Conservation (phyloP, 1,140 invertebrate genomes). For the Psilanteris sp. region DNA sequence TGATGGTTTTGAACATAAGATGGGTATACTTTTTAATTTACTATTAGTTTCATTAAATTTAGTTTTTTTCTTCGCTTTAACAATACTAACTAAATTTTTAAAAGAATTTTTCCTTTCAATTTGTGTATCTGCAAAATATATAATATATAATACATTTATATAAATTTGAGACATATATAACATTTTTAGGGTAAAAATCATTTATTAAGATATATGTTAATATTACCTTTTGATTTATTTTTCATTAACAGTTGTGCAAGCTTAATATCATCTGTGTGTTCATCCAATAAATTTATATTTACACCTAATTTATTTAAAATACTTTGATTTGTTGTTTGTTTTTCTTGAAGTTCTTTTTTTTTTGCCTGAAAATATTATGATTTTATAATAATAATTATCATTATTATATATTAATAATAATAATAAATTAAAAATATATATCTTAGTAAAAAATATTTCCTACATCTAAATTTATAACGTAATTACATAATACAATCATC, state of each 20-base stretch:
- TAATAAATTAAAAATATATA: too few species aligned
- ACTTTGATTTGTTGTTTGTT: constrained; percentile 84
- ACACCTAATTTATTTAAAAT: constrained; percentile 89
- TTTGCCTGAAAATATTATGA: constrained; percentile 81
- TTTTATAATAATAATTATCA: too few species aligned
- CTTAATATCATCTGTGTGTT: constrained; percentile 88
- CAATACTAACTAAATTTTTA: constrained; percentile 69
- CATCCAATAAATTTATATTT: constrained; percentile 88
- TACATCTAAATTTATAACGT: too few species aligned
- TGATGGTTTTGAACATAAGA: constrained; percentile 39
- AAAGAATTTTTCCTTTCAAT: constrained; percentile 55
- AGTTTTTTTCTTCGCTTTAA: constrained; percentile 65
- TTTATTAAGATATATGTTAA: too few species aligned
- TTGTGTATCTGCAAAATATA: constrained; percentile 61
- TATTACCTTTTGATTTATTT: constrained; percentile 66
- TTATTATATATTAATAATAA: constrained; percentile 9
- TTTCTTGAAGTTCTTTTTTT: constrained; percentile 87
- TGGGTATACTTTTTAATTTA: constrained; percentile 38
- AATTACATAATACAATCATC: too few species aligned
- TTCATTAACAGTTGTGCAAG: constrained; percentile 86
- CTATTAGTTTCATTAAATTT: constrained; percentile 60
- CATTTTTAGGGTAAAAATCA: too few species aligned
- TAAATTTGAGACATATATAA: too few species aligned
- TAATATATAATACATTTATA: constrained; percentile 8
- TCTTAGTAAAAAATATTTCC: too few species aligned